Conservation (phyloP, 2,888 invertebrate species). For the Halictus quadricinctus region DNA sequence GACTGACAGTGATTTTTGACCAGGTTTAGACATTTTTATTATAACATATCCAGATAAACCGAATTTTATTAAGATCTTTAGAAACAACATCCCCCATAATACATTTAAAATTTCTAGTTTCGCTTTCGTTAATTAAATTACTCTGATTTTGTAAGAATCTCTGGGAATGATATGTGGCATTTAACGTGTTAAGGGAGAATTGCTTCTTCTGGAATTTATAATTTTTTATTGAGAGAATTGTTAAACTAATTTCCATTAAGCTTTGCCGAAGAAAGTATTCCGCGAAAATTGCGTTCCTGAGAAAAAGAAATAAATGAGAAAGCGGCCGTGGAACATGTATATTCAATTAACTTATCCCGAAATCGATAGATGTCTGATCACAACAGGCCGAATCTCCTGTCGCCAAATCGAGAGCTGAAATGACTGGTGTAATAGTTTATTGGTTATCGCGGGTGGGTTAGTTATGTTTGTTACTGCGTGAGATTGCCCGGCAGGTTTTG, state of each 20-base stretch:
- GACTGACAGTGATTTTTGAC: too few relatives aligned
- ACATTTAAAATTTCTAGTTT: too few relatives aligned
- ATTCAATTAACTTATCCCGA: neutral
- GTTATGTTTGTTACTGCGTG: neutral
- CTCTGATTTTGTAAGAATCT: too few relatives aligned
- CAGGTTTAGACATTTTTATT: too few relatives aligned
- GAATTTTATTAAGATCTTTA: too few relatives aligned
- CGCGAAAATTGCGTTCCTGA: neutral
- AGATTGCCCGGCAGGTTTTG: neutral
- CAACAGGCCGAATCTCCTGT: neutral
- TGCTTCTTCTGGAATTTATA: too few relatives aligned
- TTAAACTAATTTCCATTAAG: neutral
- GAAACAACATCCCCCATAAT: too few relatives aligned
- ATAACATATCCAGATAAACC: too few relatives aligned
- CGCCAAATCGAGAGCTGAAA: neutral
- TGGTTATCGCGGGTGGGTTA: neutral
- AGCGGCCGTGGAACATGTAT: neutral
- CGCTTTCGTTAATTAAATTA: too few relatives aligned
- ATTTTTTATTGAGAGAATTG: too few relatives aligned
- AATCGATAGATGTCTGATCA: neutral
- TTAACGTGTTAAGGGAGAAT: too few relatives aligned
- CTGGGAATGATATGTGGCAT: too few relatives aligned
- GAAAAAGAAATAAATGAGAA: neutral
- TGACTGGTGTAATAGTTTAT: neutral
- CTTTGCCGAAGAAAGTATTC: neutral